These are phyloP conservation scores for Timema podura DNA, from an alignment of 2,888 invertebrate species.

Conservation along the genomic window DNA sequence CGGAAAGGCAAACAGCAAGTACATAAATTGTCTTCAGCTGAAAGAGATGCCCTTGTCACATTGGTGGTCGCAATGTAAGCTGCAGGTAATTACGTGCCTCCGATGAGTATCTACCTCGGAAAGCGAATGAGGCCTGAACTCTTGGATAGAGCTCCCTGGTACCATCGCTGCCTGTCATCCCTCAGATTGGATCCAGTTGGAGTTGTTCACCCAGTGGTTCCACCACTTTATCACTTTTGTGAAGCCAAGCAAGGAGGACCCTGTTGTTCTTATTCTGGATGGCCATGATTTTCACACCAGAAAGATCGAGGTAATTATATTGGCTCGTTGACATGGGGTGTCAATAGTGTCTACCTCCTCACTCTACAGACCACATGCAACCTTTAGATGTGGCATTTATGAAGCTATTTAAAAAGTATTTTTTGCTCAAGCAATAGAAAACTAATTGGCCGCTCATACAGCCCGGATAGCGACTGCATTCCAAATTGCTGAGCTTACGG, in stretches of 20 bases:
- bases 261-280: not conserved
- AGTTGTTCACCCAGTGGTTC: conserved; percentile 1
- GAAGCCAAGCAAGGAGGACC: not conserved
- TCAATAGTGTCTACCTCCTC: conserved; percentile 1
- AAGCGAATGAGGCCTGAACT: conserved; percentile 38
- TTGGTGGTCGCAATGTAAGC: conserved; percentile 37
- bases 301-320: not conserved
- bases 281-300: not conserved
- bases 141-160: conserved; percentile 37
- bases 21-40: conserved; percentile 37
- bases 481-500: conserved; percentile 8
- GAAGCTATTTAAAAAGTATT: not conserved
- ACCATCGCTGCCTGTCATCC: conserved; percentile 36
- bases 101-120: conserved; percentile 39
- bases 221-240: not conserved
- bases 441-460: not conserved
- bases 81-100: conserved; percentile 34
- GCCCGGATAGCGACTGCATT: not conserved
- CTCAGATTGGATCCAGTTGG: conserved; percentile 29
- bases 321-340: conserved; percentile 3
- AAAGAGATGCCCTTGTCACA: conserved; percentile 38
- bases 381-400: not conserved
- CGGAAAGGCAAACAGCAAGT: conserved; percentile 39
- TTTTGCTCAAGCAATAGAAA: not conserved
- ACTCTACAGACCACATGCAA: not conserved